Base-by-base conservation (phyloP, 2,797 vertebrate genomes). In the Enteromius anoplus region DNA sequence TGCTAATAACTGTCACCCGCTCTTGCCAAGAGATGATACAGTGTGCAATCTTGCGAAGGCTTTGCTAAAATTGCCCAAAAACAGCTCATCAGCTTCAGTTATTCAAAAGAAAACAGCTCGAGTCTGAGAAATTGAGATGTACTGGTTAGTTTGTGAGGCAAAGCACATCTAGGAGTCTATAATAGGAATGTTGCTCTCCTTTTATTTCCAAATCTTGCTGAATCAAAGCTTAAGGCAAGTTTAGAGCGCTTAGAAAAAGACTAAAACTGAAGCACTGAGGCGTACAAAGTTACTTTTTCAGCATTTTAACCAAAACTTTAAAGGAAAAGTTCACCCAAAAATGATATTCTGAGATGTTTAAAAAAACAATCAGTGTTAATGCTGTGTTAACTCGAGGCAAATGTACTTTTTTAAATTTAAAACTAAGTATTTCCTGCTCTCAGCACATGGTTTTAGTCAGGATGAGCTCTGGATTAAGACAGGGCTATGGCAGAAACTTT, bases 31-130 rank as follows among this genome's bases (percentile, higher is more conserved):
- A 75, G 72, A 26, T 58, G 75, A 37, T 68, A 82, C 72, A 76
- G 49, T 79, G 78, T 19, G 55, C 69, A 78, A 45, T 72, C 70
- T 75, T 62, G 26, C 2, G 17, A 76, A 68, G 65, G 75, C 32
- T 84, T 73, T 80, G 29, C 49, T 70, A 47, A 78, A 69, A 90
- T 71, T 76, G 29, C 40, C 55, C 53, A 34, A 82, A 90, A 85
- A 76, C 84, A 42, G 72, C 70, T 69, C 87, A 45, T 83, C 42
- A 49, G 80, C 73, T 71, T 81, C 42, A 78, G 82, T 82, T 83
- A 65, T 84, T 86, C 70, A 58, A 15, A 64, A 78, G 84, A 55
- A 84, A 87, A 75, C 21, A 40, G 83, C 65, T 84, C 76, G 4
- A 49, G 12, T 5, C 69, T 19, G 12, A 64, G 40, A 60, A 49